Evolutionary conservation across 2,113 vertebrate species (phyloP).

Genomic region (Fulmarus glacialis): DNA sequence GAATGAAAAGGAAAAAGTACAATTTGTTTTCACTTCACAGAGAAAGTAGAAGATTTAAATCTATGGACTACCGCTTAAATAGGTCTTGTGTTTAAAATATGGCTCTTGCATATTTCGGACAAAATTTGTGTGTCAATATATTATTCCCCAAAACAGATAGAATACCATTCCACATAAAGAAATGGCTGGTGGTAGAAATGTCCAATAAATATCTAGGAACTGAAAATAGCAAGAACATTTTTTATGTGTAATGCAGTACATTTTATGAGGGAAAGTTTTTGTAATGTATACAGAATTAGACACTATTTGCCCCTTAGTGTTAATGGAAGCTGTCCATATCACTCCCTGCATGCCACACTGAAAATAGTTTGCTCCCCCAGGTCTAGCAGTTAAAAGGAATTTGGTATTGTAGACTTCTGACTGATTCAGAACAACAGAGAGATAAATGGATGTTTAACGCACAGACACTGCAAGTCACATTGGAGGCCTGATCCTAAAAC

Average conservation of each 20-base stretch:
- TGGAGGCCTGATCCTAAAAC: neutral
- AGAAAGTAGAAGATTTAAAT: constrained; percentile 30
- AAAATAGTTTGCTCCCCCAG: neutral
- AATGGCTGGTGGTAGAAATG: constrained; percentile 26
- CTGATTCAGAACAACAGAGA: neutral
- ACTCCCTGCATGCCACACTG: neutral
- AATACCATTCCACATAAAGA: constrained; percentile 11
- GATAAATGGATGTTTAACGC: constrained; percentile 28
- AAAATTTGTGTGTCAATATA: constrained; percentile 47
- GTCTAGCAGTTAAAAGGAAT: constrained; percentile 25
- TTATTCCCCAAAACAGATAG: neutral
- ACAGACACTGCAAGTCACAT: neutral
- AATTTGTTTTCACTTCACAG: neutral
- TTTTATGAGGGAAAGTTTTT: constrained; percentile 54
- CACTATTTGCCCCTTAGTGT: neutral
- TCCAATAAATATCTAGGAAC: constrained; percentile 43
- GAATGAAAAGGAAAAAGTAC: neutral
- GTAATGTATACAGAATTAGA: constrained; percentile 8
- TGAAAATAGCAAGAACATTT: constrained; percentile 12
- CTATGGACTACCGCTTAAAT: neutral
- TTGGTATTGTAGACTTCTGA: neutral
- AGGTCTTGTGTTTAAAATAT: constrained; percentile 16
- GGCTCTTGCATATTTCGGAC: constrained; percentile 19
- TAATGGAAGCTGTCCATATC: constrained; percentile 28
- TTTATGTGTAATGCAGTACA: constrained; percentile 20